Percentiles rank a stretch among this genome's conserved stretches.
phyloP scores from a whole-genome alignment of 2,797 vertebrate species.

The Chiroxiphia lanceolata region DNA sequence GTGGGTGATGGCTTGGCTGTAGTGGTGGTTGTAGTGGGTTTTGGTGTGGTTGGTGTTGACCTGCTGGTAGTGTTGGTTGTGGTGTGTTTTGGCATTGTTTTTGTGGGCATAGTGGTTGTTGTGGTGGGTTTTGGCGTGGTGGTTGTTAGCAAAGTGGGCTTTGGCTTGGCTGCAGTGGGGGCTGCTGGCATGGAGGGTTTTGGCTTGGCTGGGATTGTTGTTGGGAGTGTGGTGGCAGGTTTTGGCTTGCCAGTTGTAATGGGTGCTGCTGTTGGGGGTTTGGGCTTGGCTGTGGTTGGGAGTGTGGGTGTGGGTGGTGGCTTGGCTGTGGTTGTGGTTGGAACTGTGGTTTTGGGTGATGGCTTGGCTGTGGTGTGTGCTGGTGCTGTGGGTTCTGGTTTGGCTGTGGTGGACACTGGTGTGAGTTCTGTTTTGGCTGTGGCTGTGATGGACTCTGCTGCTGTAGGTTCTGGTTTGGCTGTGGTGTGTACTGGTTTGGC shows the following conservation, averaged over 20 bases:
- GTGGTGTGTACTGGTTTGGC: not conserved
- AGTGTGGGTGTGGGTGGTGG: not conserved
- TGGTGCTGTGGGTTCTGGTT: too few relatives aligned
- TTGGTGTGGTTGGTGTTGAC: not conserved
- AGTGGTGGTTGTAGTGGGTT: not conserved
- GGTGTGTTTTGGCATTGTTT: not conserved
- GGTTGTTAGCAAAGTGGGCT: not conserved
- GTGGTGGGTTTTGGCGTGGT: not conserved
- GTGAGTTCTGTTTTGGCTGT: not conserved
- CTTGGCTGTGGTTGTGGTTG: not conserved
- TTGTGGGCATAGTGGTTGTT: not conserved
- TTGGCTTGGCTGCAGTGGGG: not conserved
- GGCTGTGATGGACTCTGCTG: too few relatives aligned
- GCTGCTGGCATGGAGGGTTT: not conserved
- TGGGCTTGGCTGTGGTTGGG: not conserved
- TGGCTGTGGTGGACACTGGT: not conserved
- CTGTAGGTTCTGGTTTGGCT: not conserved
- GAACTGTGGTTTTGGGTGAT: not conserved
- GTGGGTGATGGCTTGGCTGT: not conserved
- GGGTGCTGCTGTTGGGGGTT: not conserved
- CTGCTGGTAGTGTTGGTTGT: not conserved
- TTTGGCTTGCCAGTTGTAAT: not conserved
- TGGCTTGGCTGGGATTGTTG: not conserved
- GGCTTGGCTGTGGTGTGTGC: too few relatives aligned
- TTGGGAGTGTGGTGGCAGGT: not conserved